phyloP scores from a whole-genome alignment of 2,797 vertebrate genomes.

The Potorous gilbertii region DNA sequence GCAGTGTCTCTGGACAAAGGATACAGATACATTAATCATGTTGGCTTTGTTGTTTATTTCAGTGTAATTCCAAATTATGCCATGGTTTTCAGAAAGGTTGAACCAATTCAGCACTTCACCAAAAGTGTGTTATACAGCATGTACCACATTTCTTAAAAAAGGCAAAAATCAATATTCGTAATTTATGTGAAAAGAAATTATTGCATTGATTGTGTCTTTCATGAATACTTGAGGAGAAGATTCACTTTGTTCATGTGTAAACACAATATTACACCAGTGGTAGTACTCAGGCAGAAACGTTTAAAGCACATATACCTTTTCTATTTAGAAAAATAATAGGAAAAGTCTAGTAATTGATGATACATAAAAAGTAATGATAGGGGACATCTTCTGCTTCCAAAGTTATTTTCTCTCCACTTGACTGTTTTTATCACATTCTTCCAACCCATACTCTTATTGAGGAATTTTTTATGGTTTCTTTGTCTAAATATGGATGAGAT shows the following conservation, averaged over 20 bases:
- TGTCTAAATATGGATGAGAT: not conserved
- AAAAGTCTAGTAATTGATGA: not conserved
- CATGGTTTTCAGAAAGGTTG: not conserved
- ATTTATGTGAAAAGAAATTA: not conserved
- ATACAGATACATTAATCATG: not conserved
- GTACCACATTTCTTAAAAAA: not conserved
- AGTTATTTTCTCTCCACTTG: not conserved
- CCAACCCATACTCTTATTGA: not conserved
- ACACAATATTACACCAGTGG: not conserved
- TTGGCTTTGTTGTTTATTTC: not conserved
- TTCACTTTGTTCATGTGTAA: not conserved
- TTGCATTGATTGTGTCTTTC: not conserved
- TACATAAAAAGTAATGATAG: not conserved
- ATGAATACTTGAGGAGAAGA: not conserved
- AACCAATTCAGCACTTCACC: not conserved
- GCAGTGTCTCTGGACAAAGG: not conserved
- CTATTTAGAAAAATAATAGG: not conserved
- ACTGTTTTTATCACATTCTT: not conserved
- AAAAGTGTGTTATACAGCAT: no score
- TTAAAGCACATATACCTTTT: not conserved
- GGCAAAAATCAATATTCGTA: not conserved
- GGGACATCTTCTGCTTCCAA: not conserved
- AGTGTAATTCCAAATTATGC: not conserved
- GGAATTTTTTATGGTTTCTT: no score
- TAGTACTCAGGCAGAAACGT: not conserved